Evolutionary conservation across 1,140 invertebrate species (phyloP), one percentile per base, ranked within the genome.

Genomic region (Drosophila sp.): DNA sequence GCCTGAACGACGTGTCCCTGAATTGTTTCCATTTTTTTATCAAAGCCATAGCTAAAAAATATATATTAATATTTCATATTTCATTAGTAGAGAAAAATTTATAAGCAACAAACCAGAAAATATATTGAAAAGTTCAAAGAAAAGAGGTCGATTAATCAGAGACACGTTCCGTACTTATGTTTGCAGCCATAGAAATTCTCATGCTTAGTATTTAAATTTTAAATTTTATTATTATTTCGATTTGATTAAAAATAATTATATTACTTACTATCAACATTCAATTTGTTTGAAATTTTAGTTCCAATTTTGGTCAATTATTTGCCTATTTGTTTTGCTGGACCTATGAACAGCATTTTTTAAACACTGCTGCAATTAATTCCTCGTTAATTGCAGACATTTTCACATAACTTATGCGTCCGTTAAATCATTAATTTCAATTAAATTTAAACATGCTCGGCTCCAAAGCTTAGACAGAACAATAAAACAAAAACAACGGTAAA

Each of bases 171-270:
- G 63, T 25, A 66, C 33, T 61, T 72, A 56, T 66, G 63, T 72
- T 72, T 66, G 62, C 58, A 72, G 63, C 50, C 62, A 33, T 62
- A 66, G 63, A 72, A 72, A 66, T 66, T 44, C 35, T 56, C 33
- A 72, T 17, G 17, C 17, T 17, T 60, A 72, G 50, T 56, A 61
- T 61, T 61, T 66, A 66, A 72, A 25, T 23, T 57, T 66, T 56
- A 0, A 30, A 41, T 44, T 72, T 60, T 56, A 25, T 33, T 25
- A 35, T 58, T 58, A 17, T 58, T 30, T 58, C 29, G 23, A 25
- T 65, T 54, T 55, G 27, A 55, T 30, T 47, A 63, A 41, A 11
- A 32, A 50, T 40, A 44, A 54, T 32, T 35, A 65, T 55, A 65
- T 35, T 54, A 70, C 57, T 61, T 55, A 68, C 58, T 33, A 61